Conservation (phyloP, 2,113 vertebrate genomes). For the Embiotoca jacksoni region DNA sequence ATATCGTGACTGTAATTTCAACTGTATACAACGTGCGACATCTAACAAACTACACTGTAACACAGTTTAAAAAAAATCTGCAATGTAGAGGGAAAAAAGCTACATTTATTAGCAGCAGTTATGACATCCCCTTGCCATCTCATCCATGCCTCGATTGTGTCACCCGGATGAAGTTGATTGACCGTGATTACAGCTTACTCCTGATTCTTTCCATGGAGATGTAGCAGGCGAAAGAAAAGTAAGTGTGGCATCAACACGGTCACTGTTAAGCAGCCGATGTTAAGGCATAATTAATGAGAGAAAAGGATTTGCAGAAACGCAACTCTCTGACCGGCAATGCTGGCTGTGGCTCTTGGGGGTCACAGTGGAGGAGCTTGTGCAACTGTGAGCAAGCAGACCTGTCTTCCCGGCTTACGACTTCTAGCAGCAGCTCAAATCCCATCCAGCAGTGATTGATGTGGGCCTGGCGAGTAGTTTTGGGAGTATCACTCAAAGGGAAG, state of each 20-base stretch:
- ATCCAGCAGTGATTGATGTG: slow-evolving; percentile 60
- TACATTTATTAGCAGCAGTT: slow-evolving; percentile 62
- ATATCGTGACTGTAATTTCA: background rate
- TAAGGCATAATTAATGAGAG: slow-evolving; percentile 64
- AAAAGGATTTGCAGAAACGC: slow-evolving; percentile 32
- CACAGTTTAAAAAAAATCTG: background rate
- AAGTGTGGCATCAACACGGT: slow-evolving; percentile 62
- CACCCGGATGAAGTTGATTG: slow-evolving; percentile 80
- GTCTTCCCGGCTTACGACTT: slow-evolving; percentile 2
- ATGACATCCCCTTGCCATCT: slow-evolving; percentile 57
- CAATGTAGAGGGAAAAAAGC: background rate
- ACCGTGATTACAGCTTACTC: slow-evolving; percentile 76
- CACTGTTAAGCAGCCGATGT: slow-evolving; percentile 35
- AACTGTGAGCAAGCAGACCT: slow-evolving; percentile 43
- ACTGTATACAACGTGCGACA: background rate
- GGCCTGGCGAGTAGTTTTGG: slow-evolving; percentile 47
- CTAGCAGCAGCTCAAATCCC: slow-evolving; percentile 45
- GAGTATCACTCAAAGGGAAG: slow-evolving; percentile 55
- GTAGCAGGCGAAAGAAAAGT: slow-evolving; percentile 63
- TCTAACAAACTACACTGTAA: background rate
- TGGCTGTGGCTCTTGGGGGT: slow-evolving; percentile 14
- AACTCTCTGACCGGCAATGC: slow-evolving; percentile 1
- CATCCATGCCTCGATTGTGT: slow-evolving; percentile 80
- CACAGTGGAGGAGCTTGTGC: slow-evolving; percentile 28
- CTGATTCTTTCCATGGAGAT: slow-evolving; percentile 53